These are phyloP conservation scores for Actinernus sp. DNA, from an alignment of 92 coral and sea anemone species.

Conservation along the genomic window DNA sequence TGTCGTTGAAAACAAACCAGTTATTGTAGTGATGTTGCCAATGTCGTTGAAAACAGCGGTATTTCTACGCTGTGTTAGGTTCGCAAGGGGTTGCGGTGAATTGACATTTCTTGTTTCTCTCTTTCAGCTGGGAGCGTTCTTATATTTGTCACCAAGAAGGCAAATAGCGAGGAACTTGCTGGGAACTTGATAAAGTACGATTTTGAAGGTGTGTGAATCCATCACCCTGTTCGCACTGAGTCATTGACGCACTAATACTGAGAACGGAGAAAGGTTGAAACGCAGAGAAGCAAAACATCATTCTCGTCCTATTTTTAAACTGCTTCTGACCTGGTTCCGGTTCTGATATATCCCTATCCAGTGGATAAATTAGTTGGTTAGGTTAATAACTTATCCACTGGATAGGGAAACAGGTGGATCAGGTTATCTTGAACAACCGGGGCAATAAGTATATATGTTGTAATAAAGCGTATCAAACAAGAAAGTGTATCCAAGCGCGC, in stretches of 20 bases:
- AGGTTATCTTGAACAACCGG: neutral
- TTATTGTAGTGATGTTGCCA: too few relatives aligned
- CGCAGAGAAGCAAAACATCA: too few relatives aligned
- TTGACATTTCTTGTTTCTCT: neutral
- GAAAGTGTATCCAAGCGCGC: neutral
- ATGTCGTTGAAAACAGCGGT: neutral
- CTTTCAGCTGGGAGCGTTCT: constrained; percentile 91
- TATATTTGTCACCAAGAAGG: constrained; percentile 94
- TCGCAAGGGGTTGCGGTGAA: neutral
- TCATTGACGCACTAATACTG: too few relatives aligned
- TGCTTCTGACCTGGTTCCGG: too few relatives aligned
- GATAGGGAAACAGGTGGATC: too few relatives aligned
- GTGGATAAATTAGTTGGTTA: too few relatives aligned
- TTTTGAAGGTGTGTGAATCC: constrained; percentile 99
- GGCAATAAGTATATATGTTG: neutral
- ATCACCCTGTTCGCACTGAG: too few relatives aligned
- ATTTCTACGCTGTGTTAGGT: neutral
- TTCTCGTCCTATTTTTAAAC: too few relatives aligned
- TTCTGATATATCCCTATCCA: too few relatives aligned
- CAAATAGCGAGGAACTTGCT: constrained; percentile 91
- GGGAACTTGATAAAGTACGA: constrained; percentile 88
- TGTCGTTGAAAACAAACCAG: too few relatives aligned
- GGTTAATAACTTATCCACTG: too few relatives aligned
- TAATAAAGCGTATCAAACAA: neutral
- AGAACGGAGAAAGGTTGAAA: too few relatives aligned